phyloP scores from a whole-genome alignment of 2,113 vertebrate genomes.

The Saguinus midas region DNA sequence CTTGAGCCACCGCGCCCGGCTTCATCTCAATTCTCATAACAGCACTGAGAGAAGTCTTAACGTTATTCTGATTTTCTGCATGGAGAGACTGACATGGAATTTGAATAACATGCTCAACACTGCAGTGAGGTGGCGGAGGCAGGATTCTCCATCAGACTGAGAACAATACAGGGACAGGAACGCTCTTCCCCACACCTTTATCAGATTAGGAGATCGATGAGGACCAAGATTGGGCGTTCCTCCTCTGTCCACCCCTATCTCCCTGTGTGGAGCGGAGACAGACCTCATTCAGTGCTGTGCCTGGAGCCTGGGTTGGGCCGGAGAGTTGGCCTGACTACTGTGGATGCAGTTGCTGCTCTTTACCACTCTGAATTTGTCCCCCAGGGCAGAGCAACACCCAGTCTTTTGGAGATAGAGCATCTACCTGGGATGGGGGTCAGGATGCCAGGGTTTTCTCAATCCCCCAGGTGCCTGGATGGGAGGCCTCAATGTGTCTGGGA shows the following conservation, averaged over 20 bases:
- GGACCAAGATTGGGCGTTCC: neutral
- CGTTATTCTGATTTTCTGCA: neutral
- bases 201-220: neutral
- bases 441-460: neutral
- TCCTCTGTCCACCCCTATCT: neutral
- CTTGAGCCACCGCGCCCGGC: too few relatives aligned
- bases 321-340: neutral
- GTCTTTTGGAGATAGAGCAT: neutral
- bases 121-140: neutral
- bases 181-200: neutral
- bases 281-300: slow-evolving; percentile 9
- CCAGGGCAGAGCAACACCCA: neutral
- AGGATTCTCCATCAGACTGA: neutral
- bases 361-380: neutral
- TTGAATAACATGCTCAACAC: neutral
- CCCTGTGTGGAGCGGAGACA: neutral
- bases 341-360: neutral
- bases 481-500: neutral
- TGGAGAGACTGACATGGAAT: neutral
- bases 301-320: neutral
- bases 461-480: neutral
- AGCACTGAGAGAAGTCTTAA: neutral
- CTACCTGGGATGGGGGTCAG: neutral
- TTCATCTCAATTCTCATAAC: neutral
- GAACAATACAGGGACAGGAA: neutral